Evolutionary conservation across 2,113 vertebrate genomes (phyloP), one percentile per base, ranked within the genome.

Genomic region (Nanger granti): DNA sequence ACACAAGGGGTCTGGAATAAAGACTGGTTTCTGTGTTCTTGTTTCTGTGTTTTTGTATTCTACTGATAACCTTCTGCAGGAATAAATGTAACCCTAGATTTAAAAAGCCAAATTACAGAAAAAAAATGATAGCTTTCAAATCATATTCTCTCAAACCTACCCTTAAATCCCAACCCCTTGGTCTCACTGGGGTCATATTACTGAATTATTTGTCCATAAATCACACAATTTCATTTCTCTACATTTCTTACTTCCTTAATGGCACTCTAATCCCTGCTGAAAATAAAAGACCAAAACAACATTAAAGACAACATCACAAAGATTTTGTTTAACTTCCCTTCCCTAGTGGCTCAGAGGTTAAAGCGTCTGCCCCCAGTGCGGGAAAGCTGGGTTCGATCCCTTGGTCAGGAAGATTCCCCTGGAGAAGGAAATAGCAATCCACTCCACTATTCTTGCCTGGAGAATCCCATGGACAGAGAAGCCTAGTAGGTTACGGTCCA

Each of bases 281-380:
- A 95, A 93, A 57, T 49, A 91, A 90, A 92, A 54, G 26, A 84
- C 59, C 52, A 85, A 73, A 89, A 76, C 29, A 95, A 34, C 83
- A 95, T 97, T 62, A 96, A 92, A 92, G 83, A 96, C 94, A 87
- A 92, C 5, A 44, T 41, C 59, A 88, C 14, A 94, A 57, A 73
- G 64, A 10, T 76, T 95, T 95, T 95, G 13, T 86, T 82, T 93
- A 41, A 97, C 41, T 93, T 96, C 7, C 28, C 52, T 96, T 82
- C 31, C 37, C 69, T 26, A 12, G 49, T 52, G 49, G 49, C 49
- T 52, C 49, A 52, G 49, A 52, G 49, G 49, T 52, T 52, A 52
- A 52, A 52, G 12, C 11, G 49, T 52, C 49, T 52, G 49, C 49
- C 49, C 49, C 12, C 49, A 52, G 49, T 52, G 49, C 12, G 3